Percentiles rank a stretch among this genome's conserved stretches.
Conservation (phyloP, 2,888 invertebrate species). For the Agonopterix subpropinquella region DNA sequence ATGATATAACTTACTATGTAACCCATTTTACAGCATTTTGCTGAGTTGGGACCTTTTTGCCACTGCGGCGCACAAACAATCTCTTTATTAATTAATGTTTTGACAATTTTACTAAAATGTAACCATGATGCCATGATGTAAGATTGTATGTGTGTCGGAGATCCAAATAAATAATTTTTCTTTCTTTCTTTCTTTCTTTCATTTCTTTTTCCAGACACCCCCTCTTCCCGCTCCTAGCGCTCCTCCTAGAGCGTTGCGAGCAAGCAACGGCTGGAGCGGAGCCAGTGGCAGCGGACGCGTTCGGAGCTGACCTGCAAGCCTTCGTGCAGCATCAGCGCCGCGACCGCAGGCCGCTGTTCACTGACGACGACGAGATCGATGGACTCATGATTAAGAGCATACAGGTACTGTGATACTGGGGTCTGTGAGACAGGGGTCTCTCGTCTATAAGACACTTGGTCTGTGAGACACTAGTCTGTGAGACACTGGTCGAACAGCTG, state of each 20-base stretch:
- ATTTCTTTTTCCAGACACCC: constrained; percentile 84
- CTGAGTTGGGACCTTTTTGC: too few relatives aligned
- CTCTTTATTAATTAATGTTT: too few relatives aligned
- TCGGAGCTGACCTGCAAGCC: constrained; percentile 92
- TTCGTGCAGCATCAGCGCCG: constrained; percentile 94
- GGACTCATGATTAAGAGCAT: constrained; percentile 81
- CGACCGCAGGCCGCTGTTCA: constrained; percentile 89
- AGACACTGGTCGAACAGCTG: constrained; percentile 80
- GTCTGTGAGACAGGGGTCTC: not conserved
- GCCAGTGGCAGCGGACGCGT: constrained; percentile 86
- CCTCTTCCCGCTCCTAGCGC: constrained; percentile 92
- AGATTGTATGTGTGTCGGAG: too few relatives aligned
- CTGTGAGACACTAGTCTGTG: too few relatives aligned
- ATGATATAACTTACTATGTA: too few relatives aligned
- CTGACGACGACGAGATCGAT: constrained; percentile 96
- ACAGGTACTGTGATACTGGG: constrained; percentile 36
- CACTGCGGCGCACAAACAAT: too few relatives aligned
- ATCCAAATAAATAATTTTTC: too few relatives aligned
- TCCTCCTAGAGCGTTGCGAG: constrained; percentile 97
- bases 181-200: too few relatives aligned
- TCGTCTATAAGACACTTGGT: too few relatives aligned
- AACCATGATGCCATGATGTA: too few relatives aligned
- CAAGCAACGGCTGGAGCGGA: constrained; percentile 95
- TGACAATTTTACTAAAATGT: too few relatives aligned
- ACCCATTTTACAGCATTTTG: too few relatives aligned